A percentile compares a stretch with the other conserved stretches of the same genome.
Evolutionary conservation across 2,888 invertebrate species (phyloP).

Genomic region (Anaspis maculata): DNA sequence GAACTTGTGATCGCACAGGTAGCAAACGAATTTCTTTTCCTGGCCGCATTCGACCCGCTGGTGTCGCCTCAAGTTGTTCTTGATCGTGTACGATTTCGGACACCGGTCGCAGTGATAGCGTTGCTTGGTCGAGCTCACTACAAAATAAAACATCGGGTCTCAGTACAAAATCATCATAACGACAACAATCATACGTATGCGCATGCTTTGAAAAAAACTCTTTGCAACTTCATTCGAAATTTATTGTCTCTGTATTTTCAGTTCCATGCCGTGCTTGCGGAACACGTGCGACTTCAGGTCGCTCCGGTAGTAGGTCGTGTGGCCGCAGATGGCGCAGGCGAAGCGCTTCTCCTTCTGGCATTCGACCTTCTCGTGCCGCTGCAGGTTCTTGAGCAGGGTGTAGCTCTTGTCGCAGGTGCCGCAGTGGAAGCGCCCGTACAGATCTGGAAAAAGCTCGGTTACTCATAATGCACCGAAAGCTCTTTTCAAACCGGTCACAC

Average conservation of each 20-base stretch:
- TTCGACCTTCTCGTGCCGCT: constrained; percentile 21
- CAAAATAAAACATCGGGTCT: no score
- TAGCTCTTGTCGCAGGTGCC: constrained; percentile 26
- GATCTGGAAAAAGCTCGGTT: constrained; percentile 12
- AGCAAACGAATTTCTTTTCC: constrained; percentile 25
- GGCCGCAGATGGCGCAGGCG: constrained; percentile 12
- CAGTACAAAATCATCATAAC: no score
- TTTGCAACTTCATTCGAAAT: no score
- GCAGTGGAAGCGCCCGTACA: constrained; percentile 3
- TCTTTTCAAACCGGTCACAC: no score
- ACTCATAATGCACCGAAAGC: no score
- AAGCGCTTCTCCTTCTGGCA: constrained; percentile 18
- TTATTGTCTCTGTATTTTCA: no score
- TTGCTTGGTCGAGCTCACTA: constrained; percentile 1
- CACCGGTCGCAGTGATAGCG: constrained; percentile 18
- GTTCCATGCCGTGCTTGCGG: constrained; percentile 21
- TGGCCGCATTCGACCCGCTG: constrained; percentile 30
- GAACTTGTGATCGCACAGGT: constrained; percentile 23
- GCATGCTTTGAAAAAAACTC: no score
- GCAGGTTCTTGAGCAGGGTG: constrained; percentile 24
- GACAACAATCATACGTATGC: no score
- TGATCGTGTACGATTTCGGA: constrained; percentile 21
- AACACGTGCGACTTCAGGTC: constrained; percentile 24
- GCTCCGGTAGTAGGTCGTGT: constrained; percentile 25
- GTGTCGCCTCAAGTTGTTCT: constrained; percentile 24